Conservation (phyloP, 2,113 vertebrate species). For the Eulemur rufifrons region DNA sequence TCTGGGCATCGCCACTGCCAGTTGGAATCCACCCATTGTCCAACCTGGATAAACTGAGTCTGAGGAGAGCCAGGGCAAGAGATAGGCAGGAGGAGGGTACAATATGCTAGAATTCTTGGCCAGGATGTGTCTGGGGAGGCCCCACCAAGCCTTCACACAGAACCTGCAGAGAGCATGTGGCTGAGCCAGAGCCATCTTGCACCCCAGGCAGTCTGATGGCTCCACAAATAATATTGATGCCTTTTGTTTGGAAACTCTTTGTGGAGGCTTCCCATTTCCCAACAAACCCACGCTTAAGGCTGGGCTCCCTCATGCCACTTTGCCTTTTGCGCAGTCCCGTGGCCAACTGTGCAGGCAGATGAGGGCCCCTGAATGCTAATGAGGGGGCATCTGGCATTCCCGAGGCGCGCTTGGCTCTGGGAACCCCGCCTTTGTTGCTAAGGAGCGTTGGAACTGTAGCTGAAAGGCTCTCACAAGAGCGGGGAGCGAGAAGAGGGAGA, state of each 20-base stretch:
- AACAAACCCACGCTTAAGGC: slow-evolving; percentile 1
- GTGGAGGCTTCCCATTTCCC: slow-evolving; percentile 67
- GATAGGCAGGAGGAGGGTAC: not conserved
- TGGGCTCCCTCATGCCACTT: slow-evolving; percentile 53
- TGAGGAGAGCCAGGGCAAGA: not conserved
- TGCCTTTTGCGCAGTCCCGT: slow-evolving; percentile 42
- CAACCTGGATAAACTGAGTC: slow-evolving; percentile 56
- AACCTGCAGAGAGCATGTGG: slow-evolving; percentile 57
- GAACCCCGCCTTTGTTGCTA: slow-evolving; percentile 66
- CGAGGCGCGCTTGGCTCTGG: not conserved
- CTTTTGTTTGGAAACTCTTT: slow-evolving; percentile 80
- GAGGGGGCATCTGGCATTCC: slow-evolving; percentile 56
- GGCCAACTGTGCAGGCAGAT: slow-evolving; percentile 57
- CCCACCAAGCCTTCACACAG: not conserved
- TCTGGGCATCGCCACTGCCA: not conserved
- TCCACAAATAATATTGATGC: slow-evolving; percentile 73
- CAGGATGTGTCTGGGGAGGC: not conserved
- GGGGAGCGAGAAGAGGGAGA: not conserved
- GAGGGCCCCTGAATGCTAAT: slow-evolving; percentile 64
- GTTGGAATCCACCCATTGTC: slow-evolving; percentile 48
- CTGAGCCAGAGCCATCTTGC: slow-evolving; percentile 63
- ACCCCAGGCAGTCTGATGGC: slow-evolving; percentile 70
- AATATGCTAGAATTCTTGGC: not conserved
- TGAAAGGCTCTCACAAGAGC: slow-evolving; percentile 34
- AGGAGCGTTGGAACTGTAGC: slow-evolving; percentile 53